Base-by-base conservation (phyloP, 2,113 vertebrate genomes). In the Vulpes ferrilata region DNA sequence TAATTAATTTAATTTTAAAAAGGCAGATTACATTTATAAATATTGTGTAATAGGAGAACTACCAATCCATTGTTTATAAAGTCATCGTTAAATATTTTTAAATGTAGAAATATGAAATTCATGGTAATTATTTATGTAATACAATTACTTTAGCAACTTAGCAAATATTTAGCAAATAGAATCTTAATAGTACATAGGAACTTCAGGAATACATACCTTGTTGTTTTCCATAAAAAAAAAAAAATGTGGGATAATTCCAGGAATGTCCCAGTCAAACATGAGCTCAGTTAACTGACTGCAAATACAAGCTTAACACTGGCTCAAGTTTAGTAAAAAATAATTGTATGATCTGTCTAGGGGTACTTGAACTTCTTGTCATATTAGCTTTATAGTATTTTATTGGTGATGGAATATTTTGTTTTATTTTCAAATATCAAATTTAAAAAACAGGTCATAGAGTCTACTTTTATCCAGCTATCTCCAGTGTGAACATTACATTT, bases 381-480 rank as follows among this genome's bases (percentile, higher is more conserved):
- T 64, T 93, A 81, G 16, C 20, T 60, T 86, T 89, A 59, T 20
- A 13, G 1, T 38, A 38, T 85, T 67, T 9, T 48, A 27, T 9
- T 35, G 51, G 60, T 82, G 59, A 8, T 10, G 80, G 35, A 62
- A 67, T 62, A 87, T 38, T 60, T 95, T 81, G 1, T 74, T 81
- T 81, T 90, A 67, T 19, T 80, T 94, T 90, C 32, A 86, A 60
- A 60, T 55, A 62, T 19, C 22, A 87, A 76, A 87, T 83, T 79
- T 53, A n/a, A 93, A 81, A 69, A 96, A 16, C 23, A 19, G 20
- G 53, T 74, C 38, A 69, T n/a, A 76, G 60, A 59, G 1, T 88
- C 20, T 91, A 87, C 17, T 90, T 73, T 86, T 81, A 90, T 51
- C 35, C 19, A 65, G 6, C 38, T 69, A n/a, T 38, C 23, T 89